Evolutionary conservation across 2,888 invertebrate species (phyloP).

Genomic region (Drosophila infuscata): DNA sequence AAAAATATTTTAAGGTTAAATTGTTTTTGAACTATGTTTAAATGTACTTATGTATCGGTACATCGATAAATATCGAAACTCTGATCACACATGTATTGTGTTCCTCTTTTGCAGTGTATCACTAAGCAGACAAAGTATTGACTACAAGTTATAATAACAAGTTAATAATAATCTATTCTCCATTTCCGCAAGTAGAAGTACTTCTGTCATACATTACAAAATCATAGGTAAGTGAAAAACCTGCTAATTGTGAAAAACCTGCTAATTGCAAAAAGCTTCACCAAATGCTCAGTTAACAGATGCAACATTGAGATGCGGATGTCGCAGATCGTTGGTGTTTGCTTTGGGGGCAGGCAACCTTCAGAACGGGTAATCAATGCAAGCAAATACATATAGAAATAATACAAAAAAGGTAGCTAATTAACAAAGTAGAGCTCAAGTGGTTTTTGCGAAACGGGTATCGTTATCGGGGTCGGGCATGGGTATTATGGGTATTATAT

Average conservation of each 20-base stretch:
- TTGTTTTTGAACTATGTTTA: too few relatives aligned
- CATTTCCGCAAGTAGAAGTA: neutral
- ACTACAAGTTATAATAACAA: too few relatives aligned
- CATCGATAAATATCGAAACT: too few relatives aligned
- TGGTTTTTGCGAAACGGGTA: constrained; percentile 13
- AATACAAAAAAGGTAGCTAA: constrained; percentile 34
- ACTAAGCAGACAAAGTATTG: too few relatives aligned
- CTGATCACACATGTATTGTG: too few relatives aligned
- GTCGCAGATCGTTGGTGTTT: constrained; percentile 21
- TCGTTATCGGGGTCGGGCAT: constrained; percentile 21
- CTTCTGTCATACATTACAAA: neutral
- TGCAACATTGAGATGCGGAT: constrained; percentile 22
- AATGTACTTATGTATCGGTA: too few relatives aligned
- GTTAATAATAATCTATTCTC: neutral
- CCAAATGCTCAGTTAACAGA: neutral
- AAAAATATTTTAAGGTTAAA: too few relatives aligned
- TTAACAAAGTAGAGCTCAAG: constrained; percentile 49
- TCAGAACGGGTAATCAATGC: constrained; percentile 40
- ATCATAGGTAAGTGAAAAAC: neutral
- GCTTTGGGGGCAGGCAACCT: constrained; percentile 41
- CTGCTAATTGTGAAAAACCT: neutral
- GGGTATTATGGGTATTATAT: constrained; percentile 64
- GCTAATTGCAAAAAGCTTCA: neutral
- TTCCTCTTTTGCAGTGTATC: too few relatives aligned
- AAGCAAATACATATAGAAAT: constrained; percentile 6